phyloP scores from a whole-genome alignment of 2,113 vertebrate genomes.

The Crotalus tigris region DNA sequence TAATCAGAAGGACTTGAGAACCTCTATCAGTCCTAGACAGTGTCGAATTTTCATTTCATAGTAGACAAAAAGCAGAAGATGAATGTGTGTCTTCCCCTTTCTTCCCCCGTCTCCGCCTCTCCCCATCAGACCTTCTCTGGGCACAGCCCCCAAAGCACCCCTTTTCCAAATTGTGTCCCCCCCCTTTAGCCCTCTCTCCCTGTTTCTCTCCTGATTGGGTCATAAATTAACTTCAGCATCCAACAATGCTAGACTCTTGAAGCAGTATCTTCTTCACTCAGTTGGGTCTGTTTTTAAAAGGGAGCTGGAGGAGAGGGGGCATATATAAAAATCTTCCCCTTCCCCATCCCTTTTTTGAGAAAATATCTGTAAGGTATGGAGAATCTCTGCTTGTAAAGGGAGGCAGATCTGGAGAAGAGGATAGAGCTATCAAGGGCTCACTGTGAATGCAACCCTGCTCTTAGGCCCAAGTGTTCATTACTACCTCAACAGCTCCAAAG shows the following conservation, averaged over 20 bases:
- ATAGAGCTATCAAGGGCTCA: background rate
- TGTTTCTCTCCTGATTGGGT: background rate
- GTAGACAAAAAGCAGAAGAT: constrained; percentile 14
- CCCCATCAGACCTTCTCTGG: background rate
- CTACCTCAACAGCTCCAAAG: background rate
- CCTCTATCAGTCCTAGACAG: background rate
- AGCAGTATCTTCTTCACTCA: background rate
- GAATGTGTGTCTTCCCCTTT: constrained; percentile 33
- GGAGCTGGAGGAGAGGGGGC: background rate
- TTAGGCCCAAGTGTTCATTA: background rate
- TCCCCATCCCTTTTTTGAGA: background rate
- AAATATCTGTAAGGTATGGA: background rate
- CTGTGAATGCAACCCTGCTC: background rate
- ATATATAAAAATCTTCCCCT: background rate
- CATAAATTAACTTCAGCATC: constrained; percentile 34
- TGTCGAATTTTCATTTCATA: background rate
- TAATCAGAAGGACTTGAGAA: background rate
- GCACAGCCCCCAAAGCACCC: constrained; percentile 35
- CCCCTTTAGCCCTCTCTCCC: background rate
- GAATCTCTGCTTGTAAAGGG: background rate
- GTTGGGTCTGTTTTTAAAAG: background rate
- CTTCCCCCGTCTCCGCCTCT: fast-evolving
- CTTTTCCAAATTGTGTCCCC: constrained; percentile 39
- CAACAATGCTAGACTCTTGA: background rate
- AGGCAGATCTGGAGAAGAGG: background rate